phyloP scores from a whole-genome alignment of 2,797 vertebrate species.

The Enteromius thamalakanensis region DNA sequence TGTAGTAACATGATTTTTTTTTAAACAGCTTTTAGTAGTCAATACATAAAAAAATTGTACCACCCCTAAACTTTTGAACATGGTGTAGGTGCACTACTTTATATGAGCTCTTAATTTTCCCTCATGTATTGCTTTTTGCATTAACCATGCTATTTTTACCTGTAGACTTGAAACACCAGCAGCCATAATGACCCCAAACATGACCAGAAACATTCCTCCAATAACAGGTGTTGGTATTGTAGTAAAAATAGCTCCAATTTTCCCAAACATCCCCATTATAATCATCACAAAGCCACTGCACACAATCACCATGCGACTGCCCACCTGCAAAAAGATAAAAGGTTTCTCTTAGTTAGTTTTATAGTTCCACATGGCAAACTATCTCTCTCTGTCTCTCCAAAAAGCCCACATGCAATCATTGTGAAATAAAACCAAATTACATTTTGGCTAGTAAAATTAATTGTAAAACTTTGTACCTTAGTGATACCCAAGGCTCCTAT shows the following conservation, averaged over 20 bases:
- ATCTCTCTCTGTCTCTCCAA: neutral
- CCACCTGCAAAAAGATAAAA: slow-evolving; percentile 79
- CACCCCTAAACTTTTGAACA: neutral
- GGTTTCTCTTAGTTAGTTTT: neutral
- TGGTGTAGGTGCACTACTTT: neutral
- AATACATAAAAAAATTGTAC: no score
- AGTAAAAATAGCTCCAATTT: slow-evolving; percentile 88
- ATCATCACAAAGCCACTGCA: slow-evolving; percentile 85
- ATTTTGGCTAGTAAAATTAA: neutral
- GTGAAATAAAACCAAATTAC: neutral
- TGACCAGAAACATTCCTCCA: slow-evolving; percentile 94
- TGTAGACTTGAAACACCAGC: slow-evolving; percentile 94
- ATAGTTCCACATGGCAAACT: neutral
- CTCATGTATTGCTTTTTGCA: neutral
- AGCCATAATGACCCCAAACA: slow-evolving; percentile 91
- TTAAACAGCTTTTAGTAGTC: neutral
- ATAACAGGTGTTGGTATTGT: slow-evolving; percentile 93
- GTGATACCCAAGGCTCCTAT: slow-evolving; percentile 93
- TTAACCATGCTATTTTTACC: slow-evolving; percentile 70
- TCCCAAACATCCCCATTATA: slow-evolving; percentile 88
- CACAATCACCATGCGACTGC: slow-evolving; percentile 91
- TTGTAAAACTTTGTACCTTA: slow-evolving; percentile 76
- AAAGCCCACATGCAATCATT: neutral
- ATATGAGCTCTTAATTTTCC: neutral
- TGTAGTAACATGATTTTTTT: neutral